A percentile compares a stretch with the other conserved stretches of the same genome.
These are phyloP conservation scores for Sapajus apella DNA, from an alignment of 2,113 vertebrate genomes.

Conservation along the genomic window DNA sequence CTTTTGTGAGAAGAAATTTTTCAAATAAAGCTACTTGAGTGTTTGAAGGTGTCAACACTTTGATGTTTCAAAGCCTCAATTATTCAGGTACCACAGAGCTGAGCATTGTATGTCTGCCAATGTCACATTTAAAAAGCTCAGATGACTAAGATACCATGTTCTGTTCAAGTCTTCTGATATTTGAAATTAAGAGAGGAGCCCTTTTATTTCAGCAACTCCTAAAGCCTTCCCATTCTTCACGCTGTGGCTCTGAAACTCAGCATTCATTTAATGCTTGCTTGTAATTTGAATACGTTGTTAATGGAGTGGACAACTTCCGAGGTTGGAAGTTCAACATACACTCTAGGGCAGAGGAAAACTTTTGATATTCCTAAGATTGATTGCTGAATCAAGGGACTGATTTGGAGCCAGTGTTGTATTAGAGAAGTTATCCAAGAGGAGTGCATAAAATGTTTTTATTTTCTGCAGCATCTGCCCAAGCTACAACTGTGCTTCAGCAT, in stretches of 20 bases:
- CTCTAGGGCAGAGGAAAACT: conserved; percentile 65
- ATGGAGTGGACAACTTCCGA: conserved; percentile 70
- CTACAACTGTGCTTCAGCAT: not conserved
- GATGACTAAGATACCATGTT: conserved; percentile 81
- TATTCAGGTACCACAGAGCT: conserved; percentile 85
- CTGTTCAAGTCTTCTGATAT: conserved; percentile 82
- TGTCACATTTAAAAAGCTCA: conserved; percentile 82
- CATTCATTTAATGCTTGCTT: conserved; percentile 80
- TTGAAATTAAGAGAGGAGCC: conserved; percentile 83
- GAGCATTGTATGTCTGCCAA: conserved; percentile 81
- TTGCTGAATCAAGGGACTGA: conserved; percentile 58
- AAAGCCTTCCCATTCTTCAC: conserved; percentile 73
- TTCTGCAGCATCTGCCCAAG: not conserved
- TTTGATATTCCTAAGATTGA: conserved; percentile 62
- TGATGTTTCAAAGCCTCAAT: conserved; percentile 88
- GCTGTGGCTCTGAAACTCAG: conserved; percentile 71
- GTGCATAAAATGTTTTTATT: conserved; percentile 53
- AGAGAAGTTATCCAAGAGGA: conserved; percentile 25
- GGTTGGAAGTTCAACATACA: conserved; percentile 73
- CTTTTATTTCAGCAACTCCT: conserved; percentile 82
- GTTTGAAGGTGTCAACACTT: conserved; percentile 86
- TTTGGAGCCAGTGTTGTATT: conserved; percentile 36
- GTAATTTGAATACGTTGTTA: conserved; percentile 79
- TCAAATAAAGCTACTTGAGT: conserved; percentile 84
- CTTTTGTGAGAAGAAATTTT: conserved; percentile 82